Evolutionary conservation across 2,113 vertebrate genomes (phyloP), one percentile per base, ranked within the genome.

Genomic region (Bambusicola thoracicus): DNA sequence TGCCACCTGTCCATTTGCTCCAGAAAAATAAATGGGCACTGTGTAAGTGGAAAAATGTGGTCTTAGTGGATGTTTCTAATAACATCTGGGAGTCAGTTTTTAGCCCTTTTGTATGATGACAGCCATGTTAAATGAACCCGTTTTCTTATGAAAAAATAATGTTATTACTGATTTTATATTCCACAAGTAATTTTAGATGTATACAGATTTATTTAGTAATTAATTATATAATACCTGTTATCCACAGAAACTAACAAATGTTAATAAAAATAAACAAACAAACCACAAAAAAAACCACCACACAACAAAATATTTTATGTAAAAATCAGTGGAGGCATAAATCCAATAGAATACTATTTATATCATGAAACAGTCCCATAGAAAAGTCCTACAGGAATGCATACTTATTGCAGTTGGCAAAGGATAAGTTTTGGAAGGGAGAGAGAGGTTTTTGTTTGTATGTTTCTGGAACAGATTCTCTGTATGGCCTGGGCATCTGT

Each of bases 1-100:
- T 89, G 88, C 67, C 87, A 94, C 85, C 69, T 92, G 74, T 93
- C 85, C 75, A 88, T 24, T 62, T 86, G 17, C 40, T 93, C 81
- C 83, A 78, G 43, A 95, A 65, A 83, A 94, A 22, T 53, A 94
- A 93, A 93, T 46, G 24, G 91, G 46, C 95, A 49, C 4, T 62
- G 34, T 82, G 63, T 36, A 80, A 67, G 63, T 66, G 53, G 69
- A 92, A 97, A 94, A 91, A 51, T 90, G 19, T 48, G 77, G 19
- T 69, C 90, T 95, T 61, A 56, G 67, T 34, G 48, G 73, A 38
- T 2, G 21, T 66, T 92, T 95, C 83, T 81, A 87, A 70, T 44
- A 92, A 89, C 81, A 49, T 62, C 13, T 79, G 34, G 20, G 25
- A 10, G 63, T 66, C 29, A 30, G 1, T 75, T 85, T 92, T 63